Base-by-base conservation (phyloP, 2,888 invertebrate genomes). In the Lepeophtheirus nordmannii region DNA sequence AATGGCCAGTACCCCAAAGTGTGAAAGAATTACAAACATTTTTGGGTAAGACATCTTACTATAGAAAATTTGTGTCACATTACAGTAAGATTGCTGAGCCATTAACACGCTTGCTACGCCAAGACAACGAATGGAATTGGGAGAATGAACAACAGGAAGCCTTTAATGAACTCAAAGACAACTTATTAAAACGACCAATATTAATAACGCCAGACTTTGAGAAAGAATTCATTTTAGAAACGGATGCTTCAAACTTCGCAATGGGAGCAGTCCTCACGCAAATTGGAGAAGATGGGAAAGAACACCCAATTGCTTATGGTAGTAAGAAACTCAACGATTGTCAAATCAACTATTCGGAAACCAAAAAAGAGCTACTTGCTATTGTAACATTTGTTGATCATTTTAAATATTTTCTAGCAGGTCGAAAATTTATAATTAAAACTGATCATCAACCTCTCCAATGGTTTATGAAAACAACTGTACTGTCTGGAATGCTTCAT, bases 21-120 rank as follows among this genome's bases (percentile, higher is more conserved):
- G 23, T 61, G 1, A 53, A 59, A 63, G 68, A 66, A 62, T n/a
- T 69, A 1, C 59, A 59, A 39, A n/a, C 57, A 9, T 70, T 71
- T 53, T 58, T 71, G 11, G 70, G 70, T 9, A 20, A 67, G 1
- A 17, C 39, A 10, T 17, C 23, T 8, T 71, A 70, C 38, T 71
- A 68, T 38, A 20, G 70, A 23, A 67, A 58, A 23, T 71, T 69
- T 23, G 46, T 68, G 9, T 30, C 22, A 7, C 11, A 62, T 10
- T 68, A 59, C 53, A 39, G 61, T 14, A 57, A 30, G 10, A 68
- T 67, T 12, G 41, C 58, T 14, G 37, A n/a, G 62, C 67, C 60
- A 20, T 56, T 57, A 23, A 17, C n/a, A 5, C 23, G 14, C 9
- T 38, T 60, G 11, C 39, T n/a, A n/a, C 30, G 57, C 12, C 37